phyloP scores from a whole-genome alignment of 2,797 vertebrate species.

The Aplochiton taeniatus region DNA sequence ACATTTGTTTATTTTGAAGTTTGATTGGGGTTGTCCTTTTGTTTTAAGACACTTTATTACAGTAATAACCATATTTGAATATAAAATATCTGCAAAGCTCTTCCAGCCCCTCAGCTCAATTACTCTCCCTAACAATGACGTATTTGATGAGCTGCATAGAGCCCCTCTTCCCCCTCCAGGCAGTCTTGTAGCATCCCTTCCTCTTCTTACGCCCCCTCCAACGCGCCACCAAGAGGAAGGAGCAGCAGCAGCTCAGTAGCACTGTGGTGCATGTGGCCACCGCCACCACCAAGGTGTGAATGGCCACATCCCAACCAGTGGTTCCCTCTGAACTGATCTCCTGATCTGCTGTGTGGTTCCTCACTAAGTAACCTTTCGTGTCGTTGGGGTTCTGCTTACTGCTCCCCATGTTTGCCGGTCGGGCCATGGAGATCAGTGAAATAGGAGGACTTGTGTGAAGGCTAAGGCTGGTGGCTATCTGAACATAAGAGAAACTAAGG shows the following conservation, averaged over 20 bases:
- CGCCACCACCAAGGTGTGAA: slow-evolving; percentile 74
- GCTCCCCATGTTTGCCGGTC: slow-evolving; percentile 58
- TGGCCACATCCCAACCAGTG: slow-evolving; percentile 64
- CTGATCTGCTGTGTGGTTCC: slow-evolving; percentile 72
- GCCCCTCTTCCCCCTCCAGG: slow-evolving; percentile 57
- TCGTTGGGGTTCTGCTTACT: slow-evolving; percentile 79
- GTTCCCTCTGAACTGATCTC: slow-evolving; percentile 28
- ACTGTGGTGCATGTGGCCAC: slow-evolving; percentile 73
- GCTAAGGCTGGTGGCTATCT: slow-evolving; percentile 1
- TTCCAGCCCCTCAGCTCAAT: slow-evolving; percentile 43
- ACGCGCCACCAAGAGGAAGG: slow-evolving; percentile 69
- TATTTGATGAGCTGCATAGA: slow-evolving; percentile 77
- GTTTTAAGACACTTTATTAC: too few relatives aligned
- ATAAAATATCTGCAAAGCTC: too few relatives aligned
- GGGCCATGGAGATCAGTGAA: slow-evolving; percentile 34
- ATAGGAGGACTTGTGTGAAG: neutral
- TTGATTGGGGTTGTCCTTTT: too few relatives aligned
- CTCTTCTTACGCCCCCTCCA: slow-evolving; percentile 73
- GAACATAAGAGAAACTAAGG: neutral
- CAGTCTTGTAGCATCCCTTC: slow-evolving; percentile 77
- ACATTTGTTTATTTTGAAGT: too few relatives aligned
- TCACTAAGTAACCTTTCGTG: slow-evolving; percentile 75
- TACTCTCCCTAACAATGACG: slow-evolving; percentile 65
- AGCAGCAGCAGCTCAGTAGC: slow-evolving; percentile 82
- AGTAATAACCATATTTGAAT: too few relatives aligned